A percentile compares a stretch with the other conserved stretches of the same genome.
These are phyloP conservation scores for Horisme vitalbata DNA, from an alignment of 2,888 invertebrate genomes.

Conservation along the genomic window DNA sequence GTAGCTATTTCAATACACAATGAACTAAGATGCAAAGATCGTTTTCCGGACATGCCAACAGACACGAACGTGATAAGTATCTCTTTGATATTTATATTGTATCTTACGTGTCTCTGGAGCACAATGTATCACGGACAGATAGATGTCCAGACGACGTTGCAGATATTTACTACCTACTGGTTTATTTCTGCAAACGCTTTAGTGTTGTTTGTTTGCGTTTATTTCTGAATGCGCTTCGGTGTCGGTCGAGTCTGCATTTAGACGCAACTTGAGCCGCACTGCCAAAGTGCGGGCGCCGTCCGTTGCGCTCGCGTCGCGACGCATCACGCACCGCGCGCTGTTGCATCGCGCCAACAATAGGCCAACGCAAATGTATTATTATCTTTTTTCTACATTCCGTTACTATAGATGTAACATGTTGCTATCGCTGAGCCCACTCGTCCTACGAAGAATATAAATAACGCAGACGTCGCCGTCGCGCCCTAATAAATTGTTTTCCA, in stretches of 20 bases:
- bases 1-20: constrained; percentile 17
- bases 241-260: constrained; percentile 66
- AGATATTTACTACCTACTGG: constrained; percentile 42
- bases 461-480: constrained; percentile 53
- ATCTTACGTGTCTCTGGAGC: constrained; percentile 11
- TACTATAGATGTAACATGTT: constrained; percentile 34
- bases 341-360: constrained; percentile 64
- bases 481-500: constrained; percentile 60
- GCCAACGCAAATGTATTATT: constrained; percentile 36
- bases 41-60: constrained; percentile 12
- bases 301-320: no score
- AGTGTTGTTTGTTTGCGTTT: constrained; percentile 65
- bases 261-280: constrained; percentile 68
- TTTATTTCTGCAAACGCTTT: constrained; percentile 47
- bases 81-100: constrained; percentile 25
- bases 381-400: constrained; percentile 40
- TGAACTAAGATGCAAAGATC: constrained; percentile 8
- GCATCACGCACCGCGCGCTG: constrained; percentile 41
- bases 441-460: constrained; percentile 65
- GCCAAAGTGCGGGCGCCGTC: constrained; percentile 35
- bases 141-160: constrained; percentile 20
- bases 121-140: constrained; percentile 16
- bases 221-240: constrained; percentile 65
- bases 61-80: constrained; percentile 13
- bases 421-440: constrained; percentile 19